Evolutionary conservation across 2,888 invertebrate genomes (phyloP).

Genomic region (Orthosia cruda): DNA sequence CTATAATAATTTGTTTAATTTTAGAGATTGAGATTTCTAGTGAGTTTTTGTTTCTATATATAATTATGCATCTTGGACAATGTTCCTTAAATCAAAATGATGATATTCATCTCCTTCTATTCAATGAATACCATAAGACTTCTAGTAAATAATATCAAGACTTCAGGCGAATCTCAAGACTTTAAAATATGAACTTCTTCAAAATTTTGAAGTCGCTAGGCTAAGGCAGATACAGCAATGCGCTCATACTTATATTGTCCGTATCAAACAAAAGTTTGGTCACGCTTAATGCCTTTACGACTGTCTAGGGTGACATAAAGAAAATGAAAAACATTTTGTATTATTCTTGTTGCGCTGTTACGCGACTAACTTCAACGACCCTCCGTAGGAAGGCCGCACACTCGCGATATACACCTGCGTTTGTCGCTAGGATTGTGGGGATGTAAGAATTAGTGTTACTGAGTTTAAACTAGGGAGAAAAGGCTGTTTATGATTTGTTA

Average conservation of each 20-base stretch:
- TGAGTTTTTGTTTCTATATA: no score
- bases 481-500: slow-evolving; percentile 19
- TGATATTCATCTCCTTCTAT: background rate
- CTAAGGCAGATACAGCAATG: slow-evolving; percentile 76
- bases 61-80: background rate
- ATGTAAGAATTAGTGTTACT: slow-evolving; percentile 22
- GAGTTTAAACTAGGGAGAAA: background rate
- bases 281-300: slow-evolving; percentile 97
- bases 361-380: slow-evolving; percentile 89
- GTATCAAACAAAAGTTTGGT: slow-evolving; percentile 94
- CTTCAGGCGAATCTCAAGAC: slow-evolving; percentile 3
- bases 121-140: background rate
- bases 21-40: background rate
- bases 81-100: background rate
- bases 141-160: background rate
- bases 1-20: no score
- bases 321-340: slow-evolving; percentile 96
- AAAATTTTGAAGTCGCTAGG: slow-evolving; percentile 49
- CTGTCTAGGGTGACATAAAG: slow-evolving; percentile 97
- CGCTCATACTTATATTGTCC: slow-evolving; percentile 88
- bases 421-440: slow-evolving; percentile 43
- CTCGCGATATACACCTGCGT: slow-evolving; percentile 72
- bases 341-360: slow-evolving; percentile 92
- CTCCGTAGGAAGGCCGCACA: slow-evolving; percentile 80
- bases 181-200: slow-evolving; percentile 52